Percentiles rank a stretch among this genome's conserved stretches.
These are phyloP conservation scores for Acanthacorydalis orientalis DNA, from an alignment of 2,888 invertebrate species.

Conservation along the genomic window DNA sequence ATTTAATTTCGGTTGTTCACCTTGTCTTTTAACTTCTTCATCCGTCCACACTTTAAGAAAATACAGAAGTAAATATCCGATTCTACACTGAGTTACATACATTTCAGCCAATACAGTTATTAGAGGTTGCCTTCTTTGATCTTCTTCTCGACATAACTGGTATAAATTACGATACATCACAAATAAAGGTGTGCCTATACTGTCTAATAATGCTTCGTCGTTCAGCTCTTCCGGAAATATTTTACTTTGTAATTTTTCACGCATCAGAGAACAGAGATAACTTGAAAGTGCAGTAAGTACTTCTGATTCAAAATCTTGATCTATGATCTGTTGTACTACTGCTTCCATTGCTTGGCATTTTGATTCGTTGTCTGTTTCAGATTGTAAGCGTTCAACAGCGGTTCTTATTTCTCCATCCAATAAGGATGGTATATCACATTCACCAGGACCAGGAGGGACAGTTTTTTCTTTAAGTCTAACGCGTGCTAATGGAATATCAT, in stretches of 20 bases:
- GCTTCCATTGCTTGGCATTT: constrained; percentile 48
- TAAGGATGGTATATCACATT: constrained; percentile 25
- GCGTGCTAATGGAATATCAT: constrained; percentile 64
- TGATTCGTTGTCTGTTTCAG: constrained; percentile 37
- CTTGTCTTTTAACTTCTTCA: constrained; percentile 31
- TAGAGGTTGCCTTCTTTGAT: constrained; percentile 59
- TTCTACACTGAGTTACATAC: constrained; percentile 48
- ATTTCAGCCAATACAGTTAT: constrained; percentile 68
- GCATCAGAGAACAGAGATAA: constrained; percentile 37
- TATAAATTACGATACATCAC: constrained; percentile 73
- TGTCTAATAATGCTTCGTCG: constrained; percentile 51
- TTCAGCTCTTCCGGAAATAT: constrained; percentile 36
- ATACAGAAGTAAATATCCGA: constrained; percentile 77
- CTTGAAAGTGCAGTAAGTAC: constrained; percentile 36
- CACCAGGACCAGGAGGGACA: constrained; percentile 19
- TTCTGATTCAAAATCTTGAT: constrained; percentile 43
- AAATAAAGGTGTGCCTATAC: constrained; percentile 63
- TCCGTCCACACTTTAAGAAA: constrained; percentile 66
- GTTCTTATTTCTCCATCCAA: constrained; percentile 37
- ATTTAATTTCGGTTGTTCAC: constrained; percentile 26
- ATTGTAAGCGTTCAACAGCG: constrained; percentile 35
- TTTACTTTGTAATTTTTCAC: constrained; percentile 24
- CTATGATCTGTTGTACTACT: constrained; percentile 41
- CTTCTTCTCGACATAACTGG: constrained; percentile 49
- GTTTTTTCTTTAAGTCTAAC: constrained; percentile 43